phyloP scores from a whole-genome alignment of 1,140 invertebrate genomes.

The Scaptomyza graminum region DNA sequence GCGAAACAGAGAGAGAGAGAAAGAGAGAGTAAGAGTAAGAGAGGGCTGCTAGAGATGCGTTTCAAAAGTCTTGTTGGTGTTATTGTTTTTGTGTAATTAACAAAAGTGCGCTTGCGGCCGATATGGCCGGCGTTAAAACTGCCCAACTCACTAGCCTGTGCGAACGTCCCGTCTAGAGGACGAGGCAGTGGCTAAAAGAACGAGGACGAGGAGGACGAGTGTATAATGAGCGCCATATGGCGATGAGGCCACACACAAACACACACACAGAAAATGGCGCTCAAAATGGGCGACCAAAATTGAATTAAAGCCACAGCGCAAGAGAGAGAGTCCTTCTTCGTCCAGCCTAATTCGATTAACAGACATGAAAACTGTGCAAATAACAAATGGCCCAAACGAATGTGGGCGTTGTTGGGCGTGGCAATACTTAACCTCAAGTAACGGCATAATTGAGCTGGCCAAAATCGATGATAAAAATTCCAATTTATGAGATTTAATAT shows the following conservation, averaged over 20 bases:
- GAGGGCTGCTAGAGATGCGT: conserved; percentile 25
- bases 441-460: conserved; percentile 73
- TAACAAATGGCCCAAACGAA: conserved; percentile 45
- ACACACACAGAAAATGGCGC: conserved; percentile 15
- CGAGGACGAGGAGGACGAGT: not conserved
- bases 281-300: conserved; percentile 57
- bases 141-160: not conserved
- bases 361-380: conserved; percentile 66
- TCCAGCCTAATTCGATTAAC: conserved; percentile 65
- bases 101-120: conserved; percentile 68
- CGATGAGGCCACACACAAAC: conserved; percentile 27
- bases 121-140: not conserved
- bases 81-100: conserved; percentile 74
- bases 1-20: conserved; percentile 9
- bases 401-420: not conserved
- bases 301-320: conserved; percentile 55
- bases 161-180: conserved; percentile 8
- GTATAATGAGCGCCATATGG: conserved; percentile 70
- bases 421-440: conserved; percentile 56
- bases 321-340: conserved; percentile 17
- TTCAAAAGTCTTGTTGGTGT: conserved; percentile 16
- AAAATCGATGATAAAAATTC: not conserved
- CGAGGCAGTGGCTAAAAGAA: conserved; percentile 1
- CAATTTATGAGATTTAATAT: too few species aligned
- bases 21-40: not conserved